phyloP scores from a whole-genome alignment of 1,140 invertebrate species.

The Polyergus mexicanus region DNA sequence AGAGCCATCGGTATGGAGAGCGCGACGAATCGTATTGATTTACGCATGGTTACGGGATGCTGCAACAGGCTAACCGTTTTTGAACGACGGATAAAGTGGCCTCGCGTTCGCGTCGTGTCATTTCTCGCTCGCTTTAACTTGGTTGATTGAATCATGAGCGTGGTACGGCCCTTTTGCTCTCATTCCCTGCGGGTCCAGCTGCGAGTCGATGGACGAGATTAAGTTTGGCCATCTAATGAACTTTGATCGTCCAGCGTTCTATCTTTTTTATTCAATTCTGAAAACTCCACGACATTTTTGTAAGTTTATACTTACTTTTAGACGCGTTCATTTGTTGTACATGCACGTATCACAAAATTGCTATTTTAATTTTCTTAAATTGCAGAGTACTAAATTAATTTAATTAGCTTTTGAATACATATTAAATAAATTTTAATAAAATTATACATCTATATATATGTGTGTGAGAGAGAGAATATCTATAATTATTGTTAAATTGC shows the following conservation, averaged over 20 bases:
- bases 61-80: slow-evolving; percentile 37
- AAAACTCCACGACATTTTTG: not conserved
- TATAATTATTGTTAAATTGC: slow-evolving; percentile 3
- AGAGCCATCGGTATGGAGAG: not conserved
- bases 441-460: not conserved
- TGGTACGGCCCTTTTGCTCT: slow-evolving; percentile 59
- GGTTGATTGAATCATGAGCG: slow-evolving; percentile 77
- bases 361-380: not conserved
- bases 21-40: slow-evolving; percentile 34
- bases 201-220: slow-evolving; percentile 37
- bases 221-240: slow-evolving; percentile 26
- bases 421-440: slow-evolving; percentile 1
- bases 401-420: not conserved
- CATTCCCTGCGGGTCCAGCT: slow-evolving; percentile 31
- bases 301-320: not conserved
- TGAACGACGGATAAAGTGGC: slow-evolving; percentile 27
- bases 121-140: slow-evolving; percentile 80
- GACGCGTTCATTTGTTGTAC: not conserved
- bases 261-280: not conserved
- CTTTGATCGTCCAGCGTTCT: slow-evolving; percentile 22
- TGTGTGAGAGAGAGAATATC: no score
- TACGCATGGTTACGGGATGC: slow-evolving; percentile 8
- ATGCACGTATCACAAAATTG: not conserved
- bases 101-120: slow-evolving; percentile 69
- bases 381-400: slow-evolving; percentile 6